A percentile compares a stretch with the other conserved stretches of the same genome.
Conservation (phyloP, 2,888 invertebrate species). For the Oligia fasciuncula region DNA sequence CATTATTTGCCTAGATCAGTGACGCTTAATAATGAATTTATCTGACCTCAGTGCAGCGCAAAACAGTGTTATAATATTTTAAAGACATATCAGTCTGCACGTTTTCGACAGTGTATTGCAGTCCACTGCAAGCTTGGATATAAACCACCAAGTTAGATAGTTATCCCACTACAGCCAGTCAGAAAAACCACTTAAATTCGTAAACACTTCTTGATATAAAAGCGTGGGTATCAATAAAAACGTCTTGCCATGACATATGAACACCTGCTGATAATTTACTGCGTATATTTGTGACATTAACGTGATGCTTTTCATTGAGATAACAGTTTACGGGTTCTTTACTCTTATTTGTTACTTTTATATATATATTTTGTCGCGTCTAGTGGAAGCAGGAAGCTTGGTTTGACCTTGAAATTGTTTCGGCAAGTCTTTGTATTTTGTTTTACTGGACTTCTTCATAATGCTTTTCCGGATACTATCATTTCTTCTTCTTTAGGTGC, state of each 20-base stretch:
- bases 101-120: slow-evolving; percentile 9
- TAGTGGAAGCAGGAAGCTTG: slow-evolving; percentile 15
- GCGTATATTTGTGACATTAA: slow-evolving; percentile 48
- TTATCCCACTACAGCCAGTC: slow-evolving; percentile 15
- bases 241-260: slow-evolving; percentile 7
- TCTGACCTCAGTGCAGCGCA: not conserved
- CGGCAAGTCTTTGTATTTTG: not conserved
- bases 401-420: slow-evolving; percentile 28
- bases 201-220: slow-evolving; percentile 44
- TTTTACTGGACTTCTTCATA: not conserved
- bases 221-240: slow-evolving; percentile 38
- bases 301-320: slow-evolving; percentile 40
- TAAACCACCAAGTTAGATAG: slow-evolving; percentile 26
- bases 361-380: slow-evolving; percentile 8
- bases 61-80: not conserved
- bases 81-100: not conserved
- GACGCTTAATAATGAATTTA: not conserved
- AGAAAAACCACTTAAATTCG: slow-evolving; percentile 23
- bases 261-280: slow-evolving; percentile 55
- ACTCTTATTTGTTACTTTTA: slow-evolving; percentile 34
- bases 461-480: not conserved
- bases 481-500: not conserved
- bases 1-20: not conserved
- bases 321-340: slow-evolving; percentile 47
- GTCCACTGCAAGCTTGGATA: not conserved